These are phyloP conservation scores for Pseudomyrmex flavicornis DNA, from an alignment of 1,140 invertebrate genomes.

Conservation along the genomic window DNA sequence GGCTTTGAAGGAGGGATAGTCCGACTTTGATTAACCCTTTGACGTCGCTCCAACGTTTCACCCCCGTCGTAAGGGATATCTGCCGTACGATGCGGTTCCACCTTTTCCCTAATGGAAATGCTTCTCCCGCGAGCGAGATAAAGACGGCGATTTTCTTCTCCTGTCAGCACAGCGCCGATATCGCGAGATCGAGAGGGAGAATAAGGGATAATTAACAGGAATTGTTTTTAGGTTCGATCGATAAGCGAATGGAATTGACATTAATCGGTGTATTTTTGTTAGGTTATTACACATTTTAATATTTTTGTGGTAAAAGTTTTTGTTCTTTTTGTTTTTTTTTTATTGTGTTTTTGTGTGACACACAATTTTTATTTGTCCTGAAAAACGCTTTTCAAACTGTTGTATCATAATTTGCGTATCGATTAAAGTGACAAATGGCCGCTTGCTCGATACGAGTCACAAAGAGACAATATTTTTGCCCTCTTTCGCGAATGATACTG, in stretches of 20 bases:
- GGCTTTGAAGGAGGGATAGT: constrained; percentile 45
- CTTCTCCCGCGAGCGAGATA: constrained; percentile 21
- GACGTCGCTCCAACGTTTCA: constrained; percentile 20
- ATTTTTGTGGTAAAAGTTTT: too few species aligned
- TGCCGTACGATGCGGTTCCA: not conserved
- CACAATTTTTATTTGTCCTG: too few species aligned
- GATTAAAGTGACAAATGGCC: constrained; percentile 12
- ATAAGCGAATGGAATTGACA: not conserved
- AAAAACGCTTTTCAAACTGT: too few species aligned
- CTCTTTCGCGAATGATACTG: too few species aligned
- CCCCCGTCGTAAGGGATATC: constrained; percentile 10
- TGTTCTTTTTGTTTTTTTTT: too few species aligned
- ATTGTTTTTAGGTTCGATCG: not conserved
- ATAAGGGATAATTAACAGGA: constrained; percentile 21
- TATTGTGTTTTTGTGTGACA: too few species aligned
- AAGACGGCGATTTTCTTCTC: not conserved
- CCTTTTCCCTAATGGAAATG: constrained; percentile 28
- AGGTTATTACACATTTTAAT: not conserved
- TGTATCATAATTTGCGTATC: constrained; percentile 31
- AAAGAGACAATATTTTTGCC: constrained; percentile 7
- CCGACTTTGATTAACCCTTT: constrained; percentile 60
- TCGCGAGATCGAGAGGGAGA: not conserved
- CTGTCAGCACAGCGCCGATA: constrained; percentile 5
- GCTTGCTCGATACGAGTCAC: constrained; percentile 20
- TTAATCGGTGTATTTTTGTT: not conserved